Evolutionary conservation across 2,888 invertebrate species (phyloP).

Genomic region (Phlogophora meticulosa): DNA sequence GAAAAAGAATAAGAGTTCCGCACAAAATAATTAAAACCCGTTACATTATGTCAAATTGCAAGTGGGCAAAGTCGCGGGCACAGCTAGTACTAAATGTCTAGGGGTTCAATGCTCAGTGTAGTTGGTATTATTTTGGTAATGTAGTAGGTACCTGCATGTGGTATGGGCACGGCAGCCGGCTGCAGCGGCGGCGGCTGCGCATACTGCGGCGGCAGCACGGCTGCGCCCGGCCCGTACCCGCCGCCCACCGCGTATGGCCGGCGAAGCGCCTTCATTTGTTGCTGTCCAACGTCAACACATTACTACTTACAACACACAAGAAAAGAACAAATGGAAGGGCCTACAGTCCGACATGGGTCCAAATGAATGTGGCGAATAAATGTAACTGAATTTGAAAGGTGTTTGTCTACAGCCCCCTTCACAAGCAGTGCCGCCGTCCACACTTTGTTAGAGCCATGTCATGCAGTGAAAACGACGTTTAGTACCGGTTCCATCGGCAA

Average conservation of each 20-base stretch:
- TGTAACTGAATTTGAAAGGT: too few relatives aligned
- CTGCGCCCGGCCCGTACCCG: constrained; percentile 78
- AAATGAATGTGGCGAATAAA: background rate
- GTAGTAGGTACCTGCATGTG: constrained; percentile 48
- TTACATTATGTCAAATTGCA: too few relatives aligned
- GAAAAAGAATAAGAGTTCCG: too few relatives aligned
- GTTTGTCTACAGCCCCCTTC: too few relatives aligned
- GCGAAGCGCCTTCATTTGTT: constrained; percentile 84
- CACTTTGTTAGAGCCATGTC: too few relatives aligned
- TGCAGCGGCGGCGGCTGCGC: constrained; percentile 79
- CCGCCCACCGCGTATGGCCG: constrained; percentile 81
- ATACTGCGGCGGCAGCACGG: constrained; percentile 78
- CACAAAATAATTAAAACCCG: too few relatives aligned
- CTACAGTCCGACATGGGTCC: constrained; percentile 5
- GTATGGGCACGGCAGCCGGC: constrained; percentile 70
- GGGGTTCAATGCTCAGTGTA: too few relatives aligned
- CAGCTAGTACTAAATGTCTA: too few relatives aligned
- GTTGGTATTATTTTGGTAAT: background rate
- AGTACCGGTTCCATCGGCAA: too few relatives aligned
- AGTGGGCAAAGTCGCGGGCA: too few relatives aligned
- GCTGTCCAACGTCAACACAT: constrained; percentile 64
- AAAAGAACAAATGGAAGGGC: background rate
- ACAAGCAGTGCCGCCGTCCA: background rate
- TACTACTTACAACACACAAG: constrained; percentile 31
- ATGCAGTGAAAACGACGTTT: too few relatives aligned